Base-by-base conservation (phyloP, 2,113 vertebrate genomes). In the Daphoenositta chrysoptera region DNA sequence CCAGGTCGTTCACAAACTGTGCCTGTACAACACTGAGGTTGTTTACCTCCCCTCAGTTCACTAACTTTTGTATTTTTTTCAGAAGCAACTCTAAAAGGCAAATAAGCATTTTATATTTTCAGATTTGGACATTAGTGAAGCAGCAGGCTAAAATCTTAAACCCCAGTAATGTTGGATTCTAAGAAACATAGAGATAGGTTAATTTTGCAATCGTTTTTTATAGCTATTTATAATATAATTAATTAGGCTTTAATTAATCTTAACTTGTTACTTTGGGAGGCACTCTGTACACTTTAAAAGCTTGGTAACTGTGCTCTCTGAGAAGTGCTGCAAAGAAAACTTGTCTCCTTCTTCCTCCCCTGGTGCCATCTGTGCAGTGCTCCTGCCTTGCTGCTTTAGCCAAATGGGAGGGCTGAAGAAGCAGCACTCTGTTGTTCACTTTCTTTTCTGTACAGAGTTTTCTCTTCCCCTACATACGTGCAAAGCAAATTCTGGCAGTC, bases 381-480 rank as follows among this genome's bases (percentile, higher is more conserved):
- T 65, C 53, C 50, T 3, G 51, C 75, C 57, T 16, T 10, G 40
- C 63, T 56, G 35, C 78, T 47, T 27, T 4, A 30, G 73, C 61
- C 82, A 57, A 9, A 21, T 0, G 0, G 0, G 31, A 57, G 58
- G 28, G 14, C 48, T 48, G 57, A 24, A 51, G 64, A 26, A 31
- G 33, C 76, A 51, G 23, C 22, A 1, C 50, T 10, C 40, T 1
- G 1, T 6, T 64, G n/a, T 40, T 91, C 53, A 28, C n/a, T 82
- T 81, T 8, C 19, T 42, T 54, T 51, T 18, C 76, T 7, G 2
- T 3, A 3, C 3, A 31, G 23, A 50, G 16, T 68, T 56, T 76
- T 44, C 35, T 53, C 44, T 53, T 35, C 51, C n/a, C 28, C n/a
- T 31, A 23, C 61, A 5, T 15, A 45, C 47, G 14, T 26, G 42